Base-by-base conservation (phyloP, 2,888 invertebrate genomes). In the Nesidiocoris tenuis region DNA sequence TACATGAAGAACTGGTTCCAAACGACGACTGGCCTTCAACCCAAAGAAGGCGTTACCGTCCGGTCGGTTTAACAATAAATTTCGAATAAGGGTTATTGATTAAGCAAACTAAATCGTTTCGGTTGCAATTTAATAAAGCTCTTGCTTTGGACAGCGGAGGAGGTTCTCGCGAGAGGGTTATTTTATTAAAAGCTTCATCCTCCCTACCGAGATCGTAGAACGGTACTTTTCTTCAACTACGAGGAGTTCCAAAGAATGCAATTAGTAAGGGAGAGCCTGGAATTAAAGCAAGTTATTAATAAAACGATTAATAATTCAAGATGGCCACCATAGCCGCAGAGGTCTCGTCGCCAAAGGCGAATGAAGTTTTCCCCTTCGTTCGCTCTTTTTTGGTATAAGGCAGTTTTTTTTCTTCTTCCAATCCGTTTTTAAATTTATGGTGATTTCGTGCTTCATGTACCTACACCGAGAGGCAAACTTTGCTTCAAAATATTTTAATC, bases 281-380 rank as follows among this genome's bases (percentile, higher is more conserved):
- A 75, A 75, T 75, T 75, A 75, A 75, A 66, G 66, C 74, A 66
- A 75, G 74, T 66, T 66, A 75, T 75, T 75, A 75, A 75, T 75
- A 75, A 66, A 66, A 59, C 74, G 54, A 75, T 75, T 75, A 75
- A 75, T 75, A 75, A 75, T 75, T 75, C 74, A 75, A 75, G 74
- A 75, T 75, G 74, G 74, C 74, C 39, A 25, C 66, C 74, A 18
- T 61, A 39, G 25, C 66, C 74, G 19, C 72, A 61, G 61, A 7
- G 72, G 72, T 63, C 39, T 63, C 56, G 63, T 61, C 61, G 72
- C 72, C 61, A 39, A 39, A 63, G 72, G 72, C 61, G 23, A 72
- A 67, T 56, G 72, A 63, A 39, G 70, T 54, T 72, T 39, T 71
- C 61, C 61, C 25, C 25, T 55, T 67, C 55, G 39, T 56, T 65